Conservation (phyloP, 2,888 invertebrate species). For the Elmis aenea region DNA sequence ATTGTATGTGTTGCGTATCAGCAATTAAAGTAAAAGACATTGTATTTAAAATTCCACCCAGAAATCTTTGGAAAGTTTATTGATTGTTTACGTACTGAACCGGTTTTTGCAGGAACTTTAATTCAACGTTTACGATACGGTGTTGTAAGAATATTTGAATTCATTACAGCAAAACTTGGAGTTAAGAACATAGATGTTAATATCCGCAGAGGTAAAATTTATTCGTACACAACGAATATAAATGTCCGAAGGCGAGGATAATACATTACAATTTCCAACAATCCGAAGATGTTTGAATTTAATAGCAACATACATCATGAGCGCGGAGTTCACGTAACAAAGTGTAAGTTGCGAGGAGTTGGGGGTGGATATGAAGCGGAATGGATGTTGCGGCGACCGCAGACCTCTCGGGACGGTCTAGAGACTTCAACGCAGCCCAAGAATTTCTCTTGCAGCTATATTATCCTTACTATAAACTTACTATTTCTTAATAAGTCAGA, state of each 20-base stretch:
- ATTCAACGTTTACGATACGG: too few relatives aligned
- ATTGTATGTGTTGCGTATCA: too few relatives aligned
- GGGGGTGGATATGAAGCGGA: constrained; percentile 41
- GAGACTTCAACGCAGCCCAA: constrained; percentile 39
- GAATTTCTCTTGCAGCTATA: constrained; percentile 42
- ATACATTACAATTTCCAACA: constrained; percentile 49
- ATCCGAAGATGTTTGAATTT: constrained; percentile 49
- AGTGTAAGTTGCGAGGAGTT: constrained; percentile 37
- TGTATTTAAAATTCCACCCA: too few relatives aligned
- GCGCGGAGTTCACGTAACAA: constrained; percentile 45
- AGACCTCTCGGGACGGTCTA: constrained; percentile 45
- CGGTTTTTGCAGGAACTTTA: too few relatives aligned
- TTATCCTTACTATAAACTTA: constrained; percentile 28
- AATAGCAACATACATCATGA: constrained; percentile 49
- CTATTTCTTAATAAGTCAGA: constrained; percentile 29
- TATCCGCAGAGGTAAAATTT: too few relatives aligned
- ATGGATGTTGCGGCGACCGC: constrained; percentile 47
- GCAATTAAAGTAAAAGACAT: too few relatives aligned
- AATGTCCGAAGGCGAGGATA: constrained; percentile 39
- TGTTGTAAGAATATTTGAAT: too few relatives aligned
- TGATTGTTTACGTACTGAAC: too few relatives aligned
- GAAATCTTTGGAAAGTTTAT: too few relatives aligned
- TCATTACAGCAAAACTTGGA: too few relatives aligned
- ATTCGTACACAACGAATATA: constrained; percentile 19
- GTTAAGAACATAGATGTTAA: too few relatives aligned